phyloP scores from a whole-genome alignment of 2,113 vertebrate genomes.

The Chaenogobius annularis region DNA sequence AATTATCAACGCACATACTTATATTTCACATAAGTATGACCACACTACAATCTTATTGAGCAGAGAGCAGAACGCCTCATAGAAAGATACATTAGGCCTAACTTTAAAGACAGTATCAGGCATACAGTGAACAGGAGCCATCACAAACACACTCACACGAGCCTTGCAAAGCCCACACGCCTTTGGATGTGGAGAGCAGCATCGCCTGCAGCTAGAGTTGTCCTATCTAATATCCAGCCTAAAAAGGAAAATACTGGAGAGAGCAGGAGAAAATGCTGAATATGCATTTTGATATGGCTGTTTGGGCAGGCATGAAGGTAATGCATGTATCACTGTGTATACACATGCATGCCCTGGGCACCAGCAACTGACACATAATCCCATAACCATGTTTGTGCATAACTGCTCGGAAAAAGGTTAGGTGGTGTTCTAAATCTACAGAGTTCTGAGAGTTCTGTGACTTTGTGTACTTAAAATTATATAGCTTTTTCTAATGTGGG shows the following conservation, averaged over 20 bases:
- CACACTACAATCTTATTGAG: neutral
- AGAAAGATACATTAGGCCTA: slow-evolving; percentile 2
- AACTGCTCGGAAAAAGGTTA: slow-evolving; percentile 32
- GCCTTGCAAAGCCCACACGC: slow-evolving; percentile 59
- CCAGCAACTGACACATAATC: slow-evolving; percentile 6
- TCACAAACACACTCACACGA: slow-evolving; percentile 19
- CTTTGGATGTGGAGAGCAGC: slow-evolving; percentile 58
- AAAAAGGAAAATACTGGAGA: slow-evolving; percentile 52
- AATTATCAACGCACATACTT: neutral
- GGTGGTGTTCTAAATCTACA: slow-evolving; percentile 37
- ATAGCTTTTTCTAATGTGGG: slow-evolving; percentile 11
- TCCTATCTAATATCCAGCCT: slow-evolving; percentile 64
- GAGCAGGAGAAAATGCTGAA: slow-evolving; percentile 54
- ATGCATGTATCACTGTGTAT: slow-evolving; percentile 35
- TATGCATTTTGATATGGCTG: slow-evolving; percentile 50
- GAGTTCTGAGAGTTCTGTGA: slow-evolving; percentile 25
- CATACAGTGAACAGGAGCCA: slow-evolving; percentile 22
- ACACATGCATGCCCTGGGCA: slow-evolving; percentile 19
- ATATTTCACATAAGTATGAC: neutral
- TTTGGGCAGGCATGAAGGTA: slow-evolving; percentile 43
- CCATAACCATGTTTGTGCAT: slow-evolving; percentile 12
- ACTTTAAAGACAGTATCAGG: slow-evolving; percentile 7
- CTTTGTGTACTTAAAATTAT: slow-evolving; percentile 23
- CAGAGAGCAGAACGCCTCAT: slow-evolving; percentile 4
- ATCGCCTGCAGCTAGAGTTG: slow-evolving; percentile 56